Evolutionary conservation across 30 jellyfish, hydroid and myxozoan genomes (phyloP).

Genomic region (Clytia hemisphaerica): DNA sequence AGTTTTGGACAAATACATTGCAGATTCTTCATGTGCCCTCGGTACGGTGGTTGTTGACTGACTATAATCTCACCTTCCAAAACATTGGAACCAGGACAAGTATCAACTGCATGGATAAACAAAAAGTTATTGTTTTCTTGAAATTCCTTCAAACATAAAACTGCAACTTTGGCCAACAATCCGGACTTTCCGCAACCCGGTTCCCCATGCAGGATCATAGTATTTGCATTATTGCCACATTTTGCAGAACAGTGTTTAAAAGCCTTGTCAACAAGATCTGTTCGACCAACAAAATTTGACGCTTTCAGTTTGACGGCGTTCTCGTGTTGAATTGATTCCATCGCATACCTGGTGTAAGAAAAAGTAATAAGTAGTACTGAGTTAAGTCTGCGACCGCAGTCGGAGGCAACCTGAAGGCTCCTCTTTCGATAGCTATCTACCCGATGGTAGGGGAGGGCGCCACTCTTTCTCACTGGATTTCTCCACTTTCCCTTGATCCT

Average conservation of each 20-base stretch:
- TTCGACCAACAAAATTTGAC: neutral
- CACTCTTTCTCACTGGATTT: too few relatives aligned
- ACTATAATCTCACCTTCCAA: too few relatives aligned
- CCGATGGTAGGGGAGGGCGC: too few relatives aligned
- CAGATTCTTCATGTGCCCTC: too few relatives aligned
- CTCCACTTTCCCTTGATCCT: too few relatives aligned
- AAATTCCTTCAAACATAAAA: neutral
- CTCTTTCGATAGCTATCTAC: too few relatives aligned
- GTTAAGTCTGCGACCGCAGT: too few relatives aligned
- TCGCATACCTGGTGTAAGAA: neutral
- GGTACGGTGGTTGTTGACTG: too few relatives aligned
- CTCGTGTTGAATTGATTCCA: neutral
- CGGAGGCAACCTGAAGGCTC: too few relatives aligned
- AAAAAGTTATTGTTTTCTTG: neutral
- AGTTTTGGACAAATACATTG: too few relatives aligned
- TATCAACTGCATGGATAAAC: neutral
- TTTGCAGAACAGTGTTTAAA: neutral
- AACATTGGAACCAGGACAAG: neutral
- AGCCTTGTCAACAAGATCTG: neutral
- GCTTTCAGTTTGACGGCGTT: neutral
- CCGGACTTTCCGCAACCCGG: slow-evolving; percentile 1
- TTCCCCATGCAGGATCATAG: neutral
- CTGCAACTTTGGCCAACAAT: neutral
- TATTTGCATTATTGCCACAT: neutral
- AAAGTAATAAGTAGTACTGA: too few relatives aligned